Conservation (phyloP, 2,113 vertebrate genomes). For the Pedetes capensis region DNA sequence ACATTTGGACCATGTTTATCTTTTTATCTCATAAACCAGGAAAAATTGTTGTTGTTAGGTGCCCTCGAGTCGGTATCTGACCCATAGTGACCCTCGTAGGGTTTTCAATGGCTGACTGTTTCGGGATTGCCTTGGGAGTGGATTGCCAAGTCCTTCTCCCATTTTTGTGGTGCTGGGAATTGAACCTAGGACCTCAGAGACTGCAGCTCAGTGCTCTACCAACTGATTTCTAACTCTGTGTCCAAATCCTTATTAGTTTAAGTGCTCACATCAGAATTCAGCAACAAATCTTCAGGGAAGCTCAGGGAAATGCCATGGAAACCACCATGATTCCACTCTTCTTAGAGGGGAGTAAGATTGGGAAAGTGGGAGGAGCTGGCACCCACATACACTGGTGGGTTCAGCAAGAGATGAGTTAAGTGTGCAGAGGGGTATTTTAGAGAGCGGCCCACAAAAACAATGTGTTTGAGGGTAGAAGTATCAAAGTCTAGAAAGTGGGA, state of each 20-base stretch:
- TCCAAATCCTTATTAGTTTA: constrained; percentile 54
- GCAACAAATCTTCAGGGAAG: constrained; percentile 47
- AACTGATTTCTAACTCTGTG: constrained; percentile 48
- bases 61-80: too few species aligned
- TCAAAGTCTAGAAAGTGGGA: not conserved
- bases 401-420: not conserved
- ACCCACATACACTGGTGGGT: not conserved
- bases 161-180: too few species aligned
- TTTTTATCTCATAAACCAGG: constrained; percentile 50
- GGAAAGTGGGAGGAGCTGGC: not conserved
- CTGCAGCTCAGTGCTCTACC: too few species aligned
- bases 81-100: too few species aligned
- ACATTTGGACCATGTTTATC: constrained; percentile 37
- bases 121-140: too few species aligned
- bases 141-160: too few species aligned
- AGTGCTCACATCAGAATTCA: constrained; percentile 60
- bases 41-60: too few species aligned
- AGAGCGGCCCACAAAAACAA: not conserved
- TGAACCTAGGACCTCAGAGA: too few species aligned
- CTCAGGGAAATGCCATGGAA: constrained; percentile 55
- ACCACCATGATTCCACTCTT: constrained; percentile 47
- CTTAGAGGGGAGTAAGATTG: not conserved
- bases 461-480: not conserved
- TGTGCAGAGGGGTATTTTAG: not conserved
- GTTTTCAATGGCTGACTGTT: too few species aligned